Percentiles rank a stretch among this genome's conserved stretches.
Evolutionary conservation across 2,888 invertebrate species (phyloP).

Genomic region (Brachyopa scutellaris): DNA sequence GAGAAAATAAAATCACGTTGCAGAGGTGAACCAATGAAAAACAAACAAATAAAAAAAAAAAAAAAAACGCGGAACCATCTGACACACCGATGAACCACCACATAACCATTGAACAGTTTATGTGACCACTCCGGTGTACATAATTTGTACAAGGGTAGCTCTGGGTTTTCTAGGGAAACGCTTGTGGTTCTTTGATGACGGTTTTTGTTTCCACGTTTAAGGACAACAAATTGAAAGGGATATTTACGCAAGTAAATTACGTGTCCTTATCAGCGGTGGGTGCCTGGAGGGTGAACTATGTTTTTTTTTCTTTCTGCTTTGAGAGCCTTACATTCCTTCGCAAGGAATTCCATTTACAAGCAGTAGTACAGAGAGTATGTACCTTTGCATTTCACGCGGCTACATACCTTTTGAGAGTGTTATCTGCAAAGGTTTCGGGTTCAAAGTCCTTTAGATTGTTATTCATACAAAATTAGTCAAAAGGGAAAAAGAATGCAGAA

Average conservation of each 20-base stretch:
- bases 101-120: constrained; percentile 10
- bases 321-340: constrained; percentile 3
- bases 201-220: background rate
- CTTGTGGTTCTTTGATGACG: background rate
- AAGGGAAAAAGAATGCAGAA: background rate
- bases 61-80: constrained; percentile 3
- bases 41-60: background rate
- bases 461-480: background rate
- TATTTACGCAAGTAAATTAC: constrained; percentile 26
- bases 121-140: constrained; percentile 11
- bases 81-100: background rate
- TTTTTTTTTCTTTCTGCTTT: constrained; percentile 24
- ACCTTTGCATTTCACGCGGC: constrained; percentile 6
- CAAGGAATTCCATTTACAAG: background rate
- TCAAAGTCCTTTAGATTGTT: constrained; percentile 32
- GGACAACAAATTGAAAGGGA: constrained; percentile 28
- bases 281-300: background rate
- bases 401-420: background rate
- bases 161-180: background rate
- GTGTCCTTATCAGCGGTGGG: background rate
- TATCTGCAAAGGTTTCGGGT: background rate
- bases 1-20: background rate
- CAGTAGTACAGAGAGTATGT: background rate
- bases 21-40: background rate
- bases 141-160: constrained; percentile 16